Evolutionary conservation across 30 jellyfish, hydroid and myxozoan genomes (phyloP).

Genomic region (Pseudorhiza aurosa): DNA sequence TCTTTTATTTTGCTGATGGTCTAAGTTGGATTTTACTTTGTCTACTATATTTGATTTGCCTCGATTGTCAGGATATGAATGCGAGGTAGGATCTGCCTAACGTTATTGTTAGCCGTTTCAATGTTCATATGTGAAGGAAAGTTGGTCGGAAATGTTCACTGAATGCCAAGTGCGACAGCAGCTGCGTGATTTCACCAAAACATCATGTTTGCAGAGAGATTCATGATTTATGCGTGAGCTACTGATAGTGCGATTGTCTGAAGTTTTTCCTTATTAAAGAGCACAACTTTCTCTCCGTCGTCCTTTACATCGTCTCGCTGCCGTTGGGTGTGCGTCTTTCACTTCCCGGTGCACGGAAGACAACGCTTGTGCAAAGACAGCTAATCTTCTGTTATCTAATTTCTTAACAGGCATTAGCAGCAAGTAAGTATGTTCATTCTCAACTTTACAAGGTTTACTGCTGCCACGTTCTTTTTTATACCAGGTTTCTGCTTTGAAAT

Average conservation of each 20-base stretch:
- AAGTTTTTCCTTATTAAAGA: background rate
- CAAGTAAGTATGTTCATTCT: slow-evolving; percentile 14
- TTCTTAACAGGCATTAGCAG: background rate
- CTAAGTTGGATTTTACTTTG: too few relatives aligned
- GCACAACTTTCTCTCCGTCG: background rate
- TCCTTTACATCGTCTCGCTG: too few relatives aligned
- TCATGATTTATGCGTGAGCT: slow-evolving; percentile 2
- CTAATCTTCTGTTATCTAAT: background rate
- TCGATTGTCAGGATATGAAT: background rate
- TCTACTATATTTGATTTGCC: too few relatives aligned
- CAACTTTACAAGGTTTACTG: too few relatives aligned
- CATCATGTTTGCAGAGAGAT: slow-evolving; percentile 1
- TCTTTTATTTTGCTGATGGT: too few relatives aligned
- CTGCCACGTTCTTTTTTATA: too few relatives aligned
- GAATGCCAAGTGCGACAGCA: background rate
- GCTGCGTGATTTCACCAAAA: slow-evolving; percentile 1
- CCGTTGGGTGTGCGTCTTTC: background rate
- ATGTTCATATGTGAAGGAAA: too few relatives aligned
- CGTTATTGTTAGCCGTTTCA: background rate
- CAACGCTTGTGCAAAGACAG: background rate
- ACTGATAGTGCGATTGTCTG: background rate
- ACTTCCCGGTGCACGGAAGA: slow-evolving; percentile 11
- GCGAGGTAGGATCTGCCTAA: background rate
- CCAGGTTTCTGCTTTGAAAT: too few relatives aligned
- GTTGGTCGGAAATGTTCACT: background rate